phyloP scores from a whole-genome alignment of 2,797 vertebrate species.

The Bucorvus abyssinicus region DNA sequence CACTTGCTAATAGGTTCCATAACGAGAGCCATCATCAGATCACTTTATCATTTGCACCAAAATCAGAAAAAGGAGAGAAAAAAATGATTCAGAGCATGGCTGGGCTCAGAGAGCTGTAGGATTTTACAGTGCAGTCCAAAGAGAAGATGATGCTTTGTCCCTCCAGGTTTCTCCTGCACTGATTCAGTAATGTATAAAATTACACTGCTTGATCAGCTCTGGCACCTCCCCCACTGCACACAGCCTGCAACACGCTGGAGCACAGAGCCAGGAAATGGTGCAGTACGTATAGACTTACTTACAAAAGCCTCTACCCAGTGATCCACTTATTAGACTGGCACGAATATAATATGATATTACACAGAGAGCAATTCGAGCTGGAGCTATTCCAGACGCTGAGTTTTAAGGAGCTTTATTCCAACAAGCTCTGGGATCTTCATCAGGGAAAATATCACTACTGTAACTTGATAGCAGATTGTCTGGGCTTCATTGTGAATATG shows the following conservation, averaged over 20 bases:
- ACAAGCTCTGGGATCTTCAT: conserved; percentile 20
- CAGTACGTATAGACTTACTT: conserved; percentile 77
- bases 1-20: conserved; percentile 96
- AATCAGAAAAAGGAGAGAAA: conserved; percentile 65
- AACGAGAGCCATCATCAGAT: conserved; percentile 88
- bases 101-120: conserved; percentile 74
- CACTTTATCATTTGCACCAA: conserved; percentile 82
- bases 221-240: conserved; percentile 82
- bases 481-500: conserved; percentile 59
- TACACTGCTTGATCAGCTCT: conserved; percentile 75
- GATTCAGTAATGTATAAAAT: conserved; percentile 79
- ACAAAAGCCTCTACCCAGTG: conserved; percentile 55
- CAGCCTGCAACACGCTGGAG: conserved; percentile 85
- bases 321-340: conserved; percentile 54
- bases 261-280: conserved; percentile 85
- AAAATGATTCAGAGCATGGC: conserved; percentile 79
- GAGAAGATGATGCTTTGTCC: conserved; percentile 71
- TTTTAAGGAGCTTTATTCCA: conserved; percentile 20
- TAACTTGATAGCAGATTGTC: conserved; percentile 63
- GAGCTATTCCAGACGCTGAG: conserved; percentile 13
- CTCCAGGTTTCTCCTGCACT: conserved; percentile 75
- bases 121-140: conserved; percentile 81
- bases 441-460: conserved; percentile 39
- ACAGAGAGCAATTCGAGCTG: not conserved
- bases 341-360: conserved; percentile 41